Base-by-base conservation (phyloP, 92 coral and sea anemone genomes). In the Nematostella vectensis region DNA sequence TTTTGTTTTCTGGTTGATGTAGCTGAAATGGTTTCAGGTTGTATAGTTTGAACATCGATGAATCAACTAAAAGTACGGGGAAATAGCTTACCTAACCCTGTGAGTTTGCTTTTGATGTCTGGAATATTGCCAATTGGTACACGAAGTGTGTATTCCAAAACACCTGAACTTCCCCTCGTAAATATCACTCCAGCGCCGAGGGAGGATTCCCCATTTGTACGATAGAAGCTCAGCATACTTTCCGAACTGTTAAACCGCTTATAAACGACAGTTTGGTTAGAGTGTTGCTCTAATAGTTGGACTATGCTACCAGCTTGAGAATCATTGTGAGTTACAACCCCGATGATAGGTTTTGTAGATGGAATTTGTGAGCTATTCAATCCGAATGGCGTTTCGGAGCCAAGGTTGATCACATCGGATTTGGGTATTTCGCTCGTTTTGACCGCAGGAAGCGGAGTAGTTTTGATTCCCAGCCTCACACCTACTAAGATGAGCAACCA, bases 111-210 rank as follows among this genome's bases (percentile, higher is more conserved):
- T 25, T 71, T 61, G 17, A 61, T 27, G 39, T 57, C 58, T 4
- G 94, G 94, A 15, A 82, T 39, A 11, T 29, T 39, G 27, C 36
- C 72, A 37, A 15, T 63, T 31, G 61, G 55, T 8, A 68, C 37
- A 37, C 68, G 87, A 10, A 85, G 47, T 6, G 87, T 70, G 63
- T 85, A 85, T 9, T 83, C 65, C 45, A 85, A 11, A 4, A 57
- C 68, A 8, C 72, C 67, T 1, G 52, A 28, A 17, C 54, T 61
- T 25, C 72, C 74, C 36, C 75, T 80, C 50, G 54, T 58, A 65
- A 79, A 79, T 21, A 78, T 74, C 25, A 85, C 60, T 17, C 87
- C 88, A 20, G 63, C 24, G 1, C 63, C 68, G 18, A 85, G 53
- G 15, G 52, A 54, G 30, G 20, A 22, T 54, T 71, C 66, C 43